Percentiles rank a stretch among this genome's conserved stretches.
Conservation (phyloP, 2,888 invertebrate species). For the Spisula subtruncata region DNA sequence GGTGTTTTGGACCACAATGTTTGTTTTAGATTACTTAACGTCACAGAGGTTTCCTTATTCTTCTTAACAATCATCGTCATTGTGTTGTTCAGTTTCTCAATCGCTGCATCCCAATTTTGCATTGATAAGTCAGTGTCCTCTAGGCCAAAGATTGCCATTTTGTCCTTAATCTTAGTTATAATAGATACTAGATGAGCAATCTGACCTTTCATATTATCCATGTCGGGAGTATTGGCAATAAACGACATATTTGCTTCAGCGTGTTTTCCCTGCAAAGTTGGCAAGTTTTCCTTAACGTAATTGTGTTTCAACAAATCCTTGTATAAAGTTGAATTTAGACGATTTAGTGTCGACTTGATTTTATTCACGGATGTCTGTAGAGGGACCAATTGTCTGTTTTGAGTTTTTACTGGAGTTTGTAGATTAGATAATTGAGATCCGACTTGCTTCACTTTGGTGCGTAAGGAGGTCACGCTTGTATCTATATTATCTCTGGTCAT, state of each 20-base stretch:
- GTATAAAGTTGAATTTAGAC: conserved; percentile 43
- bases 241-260: conserved; percentile 46
- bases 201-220: conserved; percentile 45
- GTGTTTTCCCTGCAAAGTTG: conserved; percentile 49
- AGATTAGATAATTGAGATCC: not conserved
- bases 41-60: conserved; percentile 36
- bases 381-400: not conserved
- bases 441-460: not conserved
- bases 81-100: conserved; percentile 54
- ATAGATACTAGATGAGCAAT: conserved; percentile 47
- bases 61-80: conserved; percentile 34
- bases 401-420: conserved; percentile 28
- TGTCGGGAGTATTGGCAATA: conserved; percentile 35
- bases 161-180: conserved; percentile 62
- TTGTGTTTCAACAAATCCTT: conserved; percentile 57
- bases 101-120: conserved; percentile 51
- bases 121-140: conserved; percentile 60
- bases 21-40: conserved; percentile 46
- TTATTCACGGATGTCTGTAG: not conserved
- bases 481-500: conserved; percentile 38
- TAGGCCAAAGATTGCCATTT: conserved; percentile 61
- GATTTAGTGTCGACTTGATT: not conserved
- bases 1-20: conserved; percentile 50
- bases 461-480: not conserved
- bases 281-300: conserved; percentile 55